Base-by-base conservation (phyloP, 2,113 vertebrate species). In the Scopus umbretta region DNA sequence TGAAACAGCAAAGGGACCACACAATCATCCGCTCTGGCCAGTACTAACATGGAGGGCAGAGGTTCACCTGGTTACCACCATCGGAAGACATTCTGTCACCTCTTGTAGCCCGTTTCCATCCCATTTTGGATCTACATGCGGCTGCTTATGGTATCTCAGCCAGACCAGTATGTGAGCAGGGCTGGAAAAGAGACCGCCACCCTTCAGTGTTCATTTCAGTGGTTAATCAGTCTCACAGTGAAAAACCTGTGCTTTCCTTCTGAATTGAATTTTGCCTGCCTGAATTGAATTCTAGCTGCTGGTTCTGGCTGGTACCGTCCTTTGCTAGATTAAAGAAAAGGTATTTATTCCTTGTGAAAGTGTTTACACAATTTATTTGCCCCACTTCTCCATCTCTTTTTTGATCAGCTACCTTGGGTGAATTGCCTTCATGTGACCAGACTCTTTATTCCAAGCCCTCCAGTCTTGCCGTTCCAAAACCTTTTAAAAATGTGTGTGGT, bases 11-110 rank as follows among this genome's bases (percentile, higher is more conserved):
- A 76, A 82, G 30, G 16, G 16, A 52, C 20, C 6, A 30, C 21
- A 27, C 0, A 0, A 19, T 49, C 36, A 40, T 15, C 12, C 5
- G 0, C 7, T 53, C 58, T 47, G 40, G 34, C 7, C 47, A 43
- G 43, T 70, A 67, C 7, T 50, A 82, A 53, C 3, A 3, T 4
- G 40, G 21, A 95, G 20, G 7, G 25, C 29, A 78, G 68, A 76
- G 10, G 40, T 75, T 68, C 27, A 53, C 34, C 36, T 53, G 7
- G 19, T 40, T 81, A 40, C 32, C 29, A 18, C 16, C n/a, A 14
- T 13, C 2, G 4, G 8, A 42, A 80, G 30, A 20, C 38, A 19
- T 11, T 65, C 8, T 32, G 26, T 72, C 52, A 68, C 30, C 22
- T 71, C 47, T 22, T 0, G 0, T 4, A 42, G 13, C 25, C 18